Evolutionary conservation across 2,888 invertebrate genomes (phyloP).

Genomic region (Temnothorax unifasciatus): DNA sequence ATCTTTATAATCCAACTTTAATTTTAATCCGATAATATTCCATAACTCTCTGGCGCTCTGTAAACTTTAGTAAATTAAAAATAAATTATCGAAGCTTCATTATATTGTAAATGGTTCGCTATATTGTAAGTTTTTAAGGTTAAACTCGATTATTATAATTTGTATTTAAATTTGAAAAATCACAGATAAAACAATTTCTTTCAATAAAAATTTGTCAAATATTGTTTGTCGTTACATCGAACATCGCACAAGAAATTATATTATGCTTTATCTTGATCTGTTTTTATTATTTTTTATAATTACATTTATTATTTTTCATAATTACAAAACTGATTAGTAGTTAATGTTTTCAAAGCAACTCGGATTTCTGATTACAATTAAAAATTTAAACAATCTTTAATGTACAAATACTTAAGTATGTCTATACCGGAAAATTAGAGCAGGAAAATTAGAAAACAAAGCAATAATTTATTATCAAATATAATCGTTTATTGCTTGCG

Average conservation of each 20-base stretch:
- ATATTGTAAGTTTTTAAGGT: background rate
- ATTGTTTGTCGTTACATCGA: background rate
- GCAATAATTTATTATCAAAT: constrained; percentile 45
- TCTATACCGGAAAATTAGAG: constrained; percentile 42
- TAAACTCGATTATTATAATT: background rate
- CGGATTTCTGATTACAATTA: background rate
- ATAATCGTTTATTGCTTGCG: constrained; percentile 53
- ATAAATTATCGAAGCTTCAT: constrained; percentile 9
- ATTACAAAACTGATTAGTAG: background rate
- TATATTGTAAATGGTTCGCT: background rate
- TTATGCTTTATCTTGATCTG: background rate
- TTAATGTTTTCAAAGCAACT: background rate
- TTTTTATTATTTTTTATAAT: background rate
- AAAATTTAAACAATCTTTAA: constrained; percentile 25
- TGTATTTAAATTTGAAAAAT: background rate
- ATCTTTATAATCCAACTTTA: constrained; percentile 25
- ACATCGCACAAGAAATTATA: background rate
- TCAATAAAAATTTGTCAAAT: background rate
- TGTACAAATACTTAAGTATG: constrained; percentile 20
- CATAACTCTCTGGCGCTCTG: background rate
- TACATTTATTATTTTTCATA: background rate
- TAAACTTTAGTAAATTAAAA: background rate
- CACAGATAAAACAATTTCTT: background rate
- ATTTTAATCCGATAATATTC: constrained; percentile 26
- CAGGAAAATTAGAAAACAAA: background rate